phyloP scores from a whole-genome alignment of 2,888 invertebrate genomes.

The Lypha dubia region DNA sequence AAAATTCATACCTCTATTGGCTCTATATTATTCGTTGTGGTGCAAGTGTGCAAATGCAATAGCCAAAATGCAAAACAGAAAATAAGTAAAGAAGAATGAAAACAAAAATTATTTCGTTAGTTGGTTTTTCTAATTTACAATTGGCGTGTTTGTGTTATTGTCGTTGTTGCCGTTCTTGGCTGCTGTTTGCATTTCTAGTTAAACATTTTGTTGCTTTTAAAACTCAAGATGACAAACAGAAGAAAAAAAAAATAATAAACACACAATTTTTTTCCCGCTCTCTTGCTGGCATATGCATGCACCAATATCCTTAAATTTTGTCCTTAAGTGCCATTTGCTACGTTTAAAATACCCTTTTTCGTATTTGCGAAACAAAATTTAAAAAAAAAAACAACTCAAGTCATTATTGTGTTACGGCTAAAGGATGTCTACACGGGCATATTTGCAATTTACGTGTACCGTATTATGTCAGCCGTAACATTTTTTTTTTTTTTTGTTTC shows the following conservation, averaged over 20 bases:
- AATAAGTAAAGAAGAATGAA: background rate
- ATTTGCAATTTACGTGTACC: constrained; percentile 46
- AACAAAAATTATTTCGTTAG: constrained; percentile 17
- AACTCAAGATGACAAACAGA: constrained; percentile 4
- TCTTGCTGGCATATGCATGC: constrained; percentile 33
- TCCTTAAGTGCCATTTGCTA: constrained; percentile 48
- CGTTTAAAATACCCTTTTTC: constrained; percentile 27
- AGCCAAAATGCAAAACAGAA: constrained; percentile 12
- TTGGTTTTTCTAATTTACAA: constrained; percentile 47
- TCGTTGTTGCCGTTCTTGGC: constrained; percentile 55
- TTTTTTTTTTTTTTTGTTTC: constrained; percentile 20
- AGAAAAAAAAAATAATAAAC: too few species aligned
- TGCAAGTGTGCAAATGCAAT: constrained; percentile 19
- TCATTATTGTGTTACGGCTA: constrained; percentile 51
- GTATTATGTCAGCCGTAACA: constrained; percentile 46
- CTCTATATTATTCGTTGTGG: background rate
- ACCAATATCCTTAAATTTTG: constrained; percentile 30
- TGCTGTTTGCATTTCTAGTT: constrained; percentile 54
- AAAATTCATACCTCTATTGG: constrained; percentile 18
- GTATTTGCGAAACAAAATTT: constrained; percentile 9
- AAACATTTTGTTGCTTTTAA: constrained; percentile 57
- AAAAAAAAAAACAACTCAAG: constrained; percentile 6
- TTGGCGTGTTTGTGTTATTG: constrained; percentile 41
- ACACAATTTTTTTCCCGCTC: background rate
- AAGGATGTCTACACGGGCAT: constrained; percentile 40